Evolutionary conservation across 2,797 vertebrate genomes (phyloP).

Genomic region (Botia almorhae): DNA sequence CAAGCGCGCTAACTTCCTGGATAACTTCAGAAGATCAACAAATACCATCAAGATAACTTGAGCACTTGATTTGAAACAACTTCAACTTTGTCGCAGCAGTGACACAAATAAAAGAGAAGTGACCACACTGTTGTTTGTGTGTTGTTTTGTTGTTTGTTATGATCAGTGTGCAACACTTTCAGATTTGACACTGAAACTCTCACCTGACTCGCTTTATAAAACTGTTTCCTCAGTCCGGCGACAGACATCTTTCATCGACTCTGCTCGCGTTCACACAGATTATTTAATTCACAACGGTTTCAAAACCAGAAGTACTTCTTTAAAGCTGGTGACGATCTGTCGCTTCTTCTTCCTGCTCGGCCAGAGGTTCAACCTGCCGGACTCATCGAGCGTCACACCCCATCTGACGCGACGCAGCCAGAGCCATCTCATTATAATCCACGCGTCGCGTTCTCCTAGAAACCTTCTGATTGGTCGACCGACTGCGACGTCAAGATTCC

Average conservation of each 20-base stretch:
- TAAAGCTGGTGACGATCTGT: neutral
- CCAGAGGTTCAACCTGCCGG: constrained; percentile 5
- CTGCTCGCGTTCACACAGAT: constrained; percentile 22
- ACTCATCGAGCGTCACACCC: constrained; percentile 2
- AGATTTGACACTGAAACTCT: constrained; percentile 40
- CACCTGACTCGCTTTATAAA: constrained; percentile 98
- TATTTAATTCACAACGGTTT: neutral
- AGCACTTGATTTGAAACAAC: too few species aligned
- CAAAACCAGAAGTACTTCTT: neutral
- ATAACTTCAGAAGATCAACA: too few species aligned
- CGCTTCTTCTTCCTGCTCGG: constrained; percentile 29
- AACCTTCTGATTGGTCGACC: constrained; percentile 22
- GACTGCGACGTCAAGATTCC: neutral
- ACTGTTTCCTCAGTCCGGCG: constrained; percentile 94
- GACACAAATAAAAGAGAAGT: too few species aligned
- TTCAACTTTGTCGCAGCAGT: too few species aligned
- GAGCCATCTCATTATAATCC: neutral
- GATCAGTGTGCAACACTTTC: neutral
- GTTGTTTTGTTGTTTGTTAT: neutral
- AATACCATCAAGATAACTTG: too few species aligned
- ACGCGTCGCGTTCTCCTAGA: constrained; percentile 6
- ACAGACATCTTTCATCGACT: constrained; percentile 86
- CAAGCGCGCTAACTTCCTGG: too few species aligned
- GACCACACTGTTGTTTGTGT: too few species aligned
- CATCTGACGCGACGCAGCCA: constrained; percentile 6